Percentiles rank a stretch among this genome's conserved stretches.
Evolutionary conservation across 2,113 vertebrate genomes (phyloP).

Genomic region (Tachysurus fulvidraco): DNA sequence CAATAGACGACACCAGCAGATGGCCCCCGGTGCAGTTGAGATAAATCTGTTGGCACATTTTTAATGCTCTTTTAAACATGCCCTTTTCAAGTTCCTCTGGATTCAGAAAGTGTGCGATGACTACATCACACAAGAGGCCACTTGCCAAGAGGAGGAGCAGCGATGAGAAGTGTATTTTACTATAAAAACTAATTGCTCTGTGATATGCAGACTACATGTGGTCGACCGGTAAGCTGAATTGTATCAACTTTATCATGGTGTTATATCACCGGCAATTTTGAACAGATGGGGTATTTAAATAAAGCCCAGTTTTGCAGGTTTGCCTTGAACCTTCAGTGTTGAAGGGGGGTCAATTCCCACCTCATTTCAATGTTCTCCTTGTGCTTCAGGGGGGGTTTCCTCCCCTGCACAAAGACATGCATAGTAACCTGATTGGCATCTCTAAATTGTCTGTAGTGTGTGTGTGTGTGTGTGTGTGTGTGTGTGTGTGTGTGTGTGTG

Average conservation of each 20-base stretch:
- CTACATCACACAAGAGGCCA: background rate
- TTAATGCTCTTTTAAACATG: constrained; percentile 5
- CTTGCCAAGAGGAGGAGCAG: background rate
- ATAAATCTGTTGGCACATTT: constrained; percentile 43
- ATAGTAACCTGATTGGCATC: no score
- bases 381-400: no score
- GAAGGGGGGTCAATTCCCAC: no score
- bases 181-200: background rate
- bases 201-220: background rate
- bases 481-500: no score
- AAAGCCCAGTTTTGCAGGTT: background rate
- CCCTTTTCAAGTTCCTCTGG: background rate
- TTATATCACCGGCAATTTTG: background rate
- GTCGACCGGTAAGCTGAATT: background rate
- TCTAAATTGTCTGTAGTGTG: no score
- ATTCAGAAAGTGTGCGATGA: background rate
- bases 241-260: background rate
- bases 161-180: background rate
- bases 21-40: constrained; percentile 44
- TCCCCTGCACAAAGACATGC: no score
- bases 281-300: background rate
- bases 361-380: no score
- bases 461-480: no score
- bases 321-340: no score
- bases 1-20: constrained; percentile 29